These are phyloP conservation scores for Bubo scandiacus DNA, from an alignment of 2,113 vertebrate species.

Conservation along the genomic window DNA sequence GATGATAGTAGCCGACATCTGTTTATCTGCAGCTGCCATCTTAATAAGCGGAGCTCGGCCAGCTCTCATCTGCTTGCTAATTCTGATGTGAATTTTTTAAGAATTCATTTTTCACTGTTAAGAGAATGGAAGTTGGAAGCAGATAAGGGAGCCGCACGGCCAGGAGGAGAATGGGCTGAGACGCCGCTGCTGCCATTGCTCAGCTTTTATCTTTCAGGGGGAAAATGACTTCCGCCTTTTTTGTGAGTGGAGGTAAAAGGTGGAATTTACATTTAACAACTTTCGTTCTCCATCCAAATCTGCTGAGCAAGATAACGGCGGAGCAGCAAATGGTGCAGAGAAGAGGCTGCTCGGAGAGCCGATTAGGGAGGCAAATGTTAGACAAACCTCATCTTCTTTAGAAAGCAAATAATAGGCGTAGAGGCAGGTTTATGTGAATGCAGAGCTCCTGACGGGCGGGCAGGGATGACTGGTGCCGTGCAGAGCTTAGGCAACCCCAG, in stretches of 20 bases:
- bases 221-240: constrained; percentile 49
- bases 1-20: constrained; percentile 41
- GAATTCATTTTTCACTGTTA: constrained; percentile 61
- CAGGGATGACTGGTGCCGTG: not conserved
- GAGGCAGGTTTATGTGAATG: constrained; percentile 1
- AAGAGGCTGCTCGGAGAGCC: constrained; percentile 42
- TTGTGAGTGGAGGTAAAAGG: constrained; percentile 63
- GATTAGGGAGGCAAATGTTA: constrained; percentile 65
- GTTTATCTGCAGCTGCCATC: constrained; percentile 64
- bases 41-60: constrained; percentile 28
- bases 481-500: not conserved
- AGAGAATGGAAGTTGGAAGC: constrained; percentile 46
- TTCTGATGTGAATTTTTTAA: constrained; percentile 61
- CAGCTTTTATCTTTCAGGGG: constrained; percentile 62
- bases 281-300: constrained; percentile 61
- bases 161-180: constrained; percentile 42
- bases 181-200: constrained; percentile 7
- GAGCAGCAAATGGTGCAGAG: constrained; percentile 59
- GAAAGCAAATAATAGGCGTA: constrained; percentile 21
- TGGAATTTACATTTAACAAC: constrained; percentile 67
- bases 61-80: constrained; percentile 49
- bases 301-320: constrained; percentile 54
- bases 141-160: constrained; percentile 43
- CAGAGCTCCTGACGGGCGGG: not conserved
- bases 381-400: constrained; percentile 59